phyloP scores from a whole-genome alignment of 1,140 invertebrate genomes.

The Littorina saxatilis region DNA sequence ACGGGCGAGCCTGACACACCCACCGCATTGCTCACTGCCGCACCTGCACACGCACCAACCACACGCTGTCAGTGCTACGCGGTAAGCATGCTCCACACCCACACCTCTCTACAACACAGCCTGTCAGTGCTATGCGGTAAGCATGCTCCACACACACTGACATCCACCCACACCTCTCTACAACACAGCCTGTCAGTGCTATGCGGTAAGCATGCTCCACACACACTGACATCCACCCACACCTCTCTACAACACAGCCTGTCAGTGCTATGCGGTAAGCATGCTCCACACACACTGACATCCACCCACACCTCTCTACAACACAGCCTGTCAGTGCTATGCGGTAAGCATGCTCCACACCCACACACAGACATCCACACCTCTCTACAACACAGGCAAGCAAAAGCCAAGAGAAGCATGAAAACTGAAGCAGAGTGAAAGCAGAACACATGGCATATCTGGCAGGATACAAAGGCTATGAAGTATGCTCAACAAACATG shows the following conservation, averaged over 20 bases:
- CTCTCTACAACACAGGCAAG: too few species aligned
- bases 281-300: too few species aligned
- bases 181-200: constrained; percentile 22
- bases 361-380: too few species aligned
- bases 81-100: constrained; percentile 2
- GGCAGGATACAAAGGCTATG: too few species aligned
- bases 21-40: constrained; percentile 67
- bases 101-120: not conserved
- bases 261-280: constrained; percentile 18
- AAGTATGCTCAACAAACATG: too few species aligned
- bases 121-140: constrained; percentile 17
- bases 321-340: too few species aligned
- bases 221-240: too few species aligned
- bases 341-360: too few species aligned
- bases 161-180: not conserved
- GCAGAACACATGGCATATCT: too few species aligned
- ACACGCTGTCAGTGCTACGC: constrained; percentile 21
- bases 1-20: constrained; percentile 74
- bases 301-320: not conserved
- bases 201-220: constrained; percentile 6
- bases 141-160: constrained; percentile 13
- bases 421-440: too few species aligned
- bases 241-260: not conserved
- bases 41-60: constrained; percentile 51
- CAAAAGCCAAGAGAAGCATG: too few species aligned